Evolutionary conservation across 2,113 vertebrate genomes (phyloP).

Genomic region (Paracanthobrama guichenoti): DNA sequence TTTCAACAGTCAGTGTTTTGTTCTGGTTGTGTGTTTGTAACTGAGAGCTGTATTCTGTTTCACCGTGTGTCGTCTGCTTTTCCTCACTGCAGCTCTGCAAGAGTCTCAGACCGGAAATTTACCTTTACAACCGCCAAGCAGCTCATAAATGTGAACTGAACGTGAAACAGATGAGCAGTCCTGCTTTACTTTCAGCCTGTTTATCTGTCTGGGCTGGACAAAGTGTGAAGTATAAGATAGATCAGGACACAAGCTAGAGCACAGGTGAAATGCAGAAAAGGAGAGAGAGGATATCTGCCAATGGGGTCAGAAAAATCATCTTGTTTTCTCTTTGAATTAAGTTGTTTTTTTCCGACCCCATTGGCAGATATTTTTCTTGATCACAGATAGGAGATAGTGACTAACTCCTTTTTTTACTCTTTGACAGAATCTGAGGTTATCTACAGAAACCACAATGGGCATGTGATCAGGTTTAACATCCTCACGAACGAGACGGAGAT

Average conservation of each 20-base stretch:
- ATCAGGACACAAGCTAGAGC: neutral
- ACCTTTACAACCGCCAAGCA: neutral
- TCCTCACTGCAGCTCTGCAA: neutral
- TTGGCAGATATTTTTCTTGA: too few relatives aligned
- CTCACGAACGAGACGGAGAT: constrained; percentile 86
- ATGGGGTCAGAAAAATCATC: too few relatives aligned
- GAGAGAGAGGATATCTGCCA: neutral
- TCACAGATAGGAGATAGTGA: too few relatives aligned
- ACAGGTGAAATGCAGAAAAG: neutral
- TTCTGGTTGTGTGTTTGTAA: neutral
- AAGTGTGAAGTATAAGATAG: neutral
- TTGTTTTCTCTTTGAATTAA: too few relatives aligned
- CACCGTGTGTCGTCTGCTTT: neutral
- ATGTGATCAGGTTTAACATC: constrained; percentile 93
- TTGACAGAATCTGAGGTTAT: constrained; percentile 89
- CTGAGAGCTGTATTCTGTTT: neutral
- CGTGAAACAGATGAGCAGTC: neutral
- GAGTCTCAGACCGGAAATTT: constrained; percentile 6
- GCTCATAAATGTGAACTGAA: constrained; percentile 10
- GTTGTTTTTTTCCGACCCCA: too few relatives aligned
- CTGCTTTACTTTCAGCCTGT: neutral
- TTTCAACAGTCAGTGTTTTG: neutral
- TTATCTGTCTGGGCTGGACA: neutral
- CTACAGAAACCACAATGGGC: constrained; percentile 90
- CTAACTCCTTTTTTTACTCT: neutral